Evolutionary conservation across 2,113 vertebrate species (phyloP), one percentile per base, ranked within the genome.

Genomic region (Origma solitaria): DNA sequence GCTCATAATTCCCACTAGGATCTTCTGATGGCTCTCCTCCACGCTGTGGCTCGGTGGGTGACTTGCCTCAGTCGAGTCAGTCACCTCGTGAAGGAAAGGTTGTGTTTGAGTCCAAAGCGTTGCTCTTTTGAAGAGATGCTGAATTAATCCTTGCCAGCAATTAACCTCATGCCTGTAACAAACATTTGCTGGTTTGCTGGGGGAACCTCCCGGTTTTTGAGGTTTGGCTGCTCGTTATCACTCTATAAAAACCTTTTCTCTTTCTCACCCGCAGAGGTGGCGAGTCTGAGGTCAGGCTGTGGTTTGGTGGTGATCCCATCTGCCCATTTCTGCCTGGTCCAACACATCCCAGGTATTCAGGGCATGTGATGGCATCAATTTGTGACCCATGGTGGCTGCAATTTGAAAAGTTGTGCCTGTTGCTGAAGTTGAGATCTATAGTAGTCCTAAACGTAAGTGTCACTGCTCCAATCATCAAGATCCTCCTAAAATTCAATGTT

Each of bases 171-270:
- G 79, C 56, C n/a, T 47, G 0, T 25, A 77, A 53, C 37, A 16
- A 19, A 50, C 21, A 1, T 82, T 75, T 33, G 82, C 60, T 56
- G 42, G 3, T 47, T 40, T 62, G 81, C 64, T 31, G 28, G 49
- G 72, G 87, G 73, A 82, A 64, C 40, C 49, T 84, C 92, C 47
- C 69, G 6, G 78, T 19, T 83, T 85, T 50, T 82, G 93, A 92
- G 84, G 92, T 94, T 95, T 95, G 87, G 73, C 78, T 84, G 87
- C 73, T 91, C 17, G 7, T 92, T 94, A 70, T 82, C 96, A 40
- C 90, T 30, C 83, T 31, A 0, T 69, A 62, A 86, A 73, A 91
- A 14, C 30, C 42, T 86, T 91, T 88, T 90, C 69, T 81, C 35
- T 44, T 38, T 58, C 71, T 86, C 49, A 51, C 30, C 40, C 12